Evolutionary conservation across 1,140 invertebrate species (phyloP).

Genomic region (Theocolax elegans): DNA sequence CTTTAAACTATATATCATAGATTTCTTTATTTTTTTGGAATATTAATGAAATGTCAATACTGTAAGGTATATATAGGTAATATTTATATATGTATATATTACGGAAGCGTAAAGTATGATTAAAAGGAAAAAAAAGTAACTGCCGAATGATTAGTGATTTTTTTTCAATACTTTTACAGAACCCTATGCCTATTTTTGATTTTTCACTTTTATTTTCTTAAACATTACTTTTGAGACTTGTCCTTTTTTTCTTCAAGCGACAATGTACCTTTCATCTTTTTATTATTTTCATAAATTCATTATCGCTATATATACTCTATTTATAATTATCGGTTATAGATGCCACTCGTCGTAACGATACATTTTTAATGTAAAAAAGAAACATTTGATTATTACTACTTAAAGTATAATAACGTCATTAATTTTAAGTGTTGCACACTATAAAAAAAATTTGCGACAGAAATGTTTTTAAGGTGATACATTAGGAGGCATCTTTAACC

Average conservation of each 20-base stretch:
- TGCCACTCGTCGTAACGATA: constrained; percentile 19
- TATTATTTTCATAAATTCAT: constrained; percentile 1
- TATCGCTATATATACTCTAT: constrained; percentile 6
- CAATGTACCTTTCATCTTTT: constrained; percentile 1
- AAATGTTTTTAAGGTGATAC: too few relatives aligned
- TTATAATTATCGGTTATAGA: constrained; percentile 33
- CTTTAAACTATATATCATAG: too few relatives aligned
- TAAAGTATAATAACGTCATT: too few relatives aligned
- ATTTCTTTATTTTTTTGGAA: constrained; percentile 21
- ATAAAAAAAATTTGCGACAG: too few relatives aligned
- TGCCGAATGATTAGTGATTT: constrained; percentile 3
- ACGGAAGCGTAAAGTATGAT: constrained; percentile 4
- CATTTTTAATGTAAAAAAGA: not conserved
- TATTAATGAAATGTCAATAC: constrained; percentile 38
- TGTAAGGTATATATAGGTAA: too few relatives aligned
- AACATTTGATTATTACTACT: too few relatives aligned
- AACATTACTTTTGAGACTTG: constrained; percentile 5
- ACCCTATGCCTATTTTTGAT: constrained; percentile 39
- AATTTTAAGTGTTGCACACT: too few relatives aligned
- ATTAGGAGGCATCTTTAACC: constrained; percentile 30
- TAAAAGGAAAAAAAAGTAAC: constrained; percentile 17
- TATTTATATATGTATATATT: too few relatives aligned
- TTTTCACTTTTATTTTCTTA: constrained; percentile 30
- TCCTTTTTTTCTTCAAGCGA: constrained; percentile 20
- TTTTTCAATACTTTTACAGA: constrained; percentile 3